phyloP scores from a whole-genome alignment of 2,113 vertebrate genomes.

The Australoheros scitulus region DNA sequence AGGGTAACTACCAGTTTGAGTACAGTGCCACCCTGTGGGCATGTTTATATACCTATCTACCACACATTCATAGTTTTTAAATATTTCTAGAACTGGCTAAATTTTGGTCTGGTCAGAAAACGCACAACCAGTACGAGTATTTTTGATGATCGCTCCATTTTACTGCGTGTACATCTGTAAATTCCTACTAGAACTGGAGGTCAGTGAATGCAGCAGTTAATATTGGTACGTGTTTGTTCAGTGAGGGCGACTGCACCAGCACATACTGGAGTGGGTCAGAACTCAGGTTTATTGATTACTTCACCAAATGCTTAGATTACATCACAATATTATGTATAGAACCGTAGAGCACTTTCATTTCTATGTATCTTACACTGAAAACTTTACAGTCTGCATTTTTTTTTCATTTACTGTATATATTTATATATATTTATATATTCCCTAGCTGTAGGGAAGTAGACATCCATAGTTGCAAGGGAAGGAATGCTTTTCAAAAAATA shows the following conservation, averaged over 20 bases:
- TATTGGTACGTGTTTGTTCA: neutral
- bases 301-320: constrained; percentile 80
- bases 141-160: neutral
- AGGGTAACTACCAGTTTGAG: neutral
- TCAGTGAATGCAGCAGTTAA: neutral
- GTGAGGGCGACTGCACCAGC: neutral
- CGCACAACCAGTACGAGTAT: neutral
- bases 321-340: constrained; percentile 78
- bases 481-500: constrained; percentile 81
- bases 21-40: constrained; percentile 54
- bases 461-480: constrained; percentile 79
- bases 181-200: neutral
- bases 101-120: neutral
- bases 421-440: constrained; percentile 76
- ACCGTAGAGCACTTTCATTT: constrained; percentile 73
- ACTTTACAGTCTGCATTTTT: constrained; percentile 79
- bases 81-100: neutral
- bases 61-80: neutral
- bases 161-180: no score
- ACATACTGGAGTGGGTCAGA: constrained; percentile 62
- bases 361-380: constrained; percentile 83
- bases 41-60: neutral
- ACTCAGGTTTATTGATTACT: constrained; percentile 80
- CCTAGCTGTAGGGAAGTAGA: constrained; percentile 73
- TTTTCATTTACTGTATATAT: constrained; percentile 75